Conservation (phyloP, 2,797 vertebrate species). For the Erethizon dorsatum region DNA sequence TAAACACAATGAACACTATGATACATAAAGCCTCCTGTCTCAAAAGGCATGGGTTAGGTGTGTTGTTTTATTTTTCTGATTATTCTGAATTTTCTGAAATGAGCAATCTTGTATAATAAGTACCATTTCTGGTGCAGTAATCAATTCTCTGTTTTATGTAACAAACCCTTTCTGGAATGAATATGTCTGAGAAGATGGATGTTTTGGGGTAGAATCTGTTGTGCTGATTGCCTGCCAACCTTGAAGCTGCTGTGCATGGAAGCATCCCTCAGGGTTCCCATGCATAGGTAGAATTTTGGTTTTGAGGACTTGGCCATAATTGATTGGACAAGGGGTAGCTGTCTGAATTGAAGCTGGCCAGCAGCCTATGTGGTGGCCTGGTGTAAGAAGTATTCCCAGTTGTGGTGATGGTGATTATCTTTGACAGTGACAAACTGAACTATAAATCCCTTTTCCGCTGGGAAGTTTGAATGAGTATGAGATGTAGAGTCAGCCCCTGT, state of each 20-base stretch:
- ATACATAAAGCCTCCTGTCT: slow-evolving; percentile 19
- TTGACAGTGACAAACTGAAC: slow-evolving; percentile 58
- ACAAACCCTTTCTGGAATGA: slow-evolving; percentile 70
- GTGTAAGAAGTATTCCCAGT: neutral
- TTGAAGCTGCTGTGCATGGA: slow-evolving; percentile 25
- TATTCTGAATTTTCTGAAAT: slow-evolving; percentile 74
- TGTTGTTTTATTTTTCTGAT: slow-evolving; percentile 61
- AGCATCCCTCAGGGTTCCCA: neutral
- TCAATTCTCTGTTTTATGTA: slow-evolving; percentile 76
- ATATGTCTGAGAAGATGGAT: slow-evolving; percentile 70
- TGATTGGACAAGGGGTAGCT: neutral
- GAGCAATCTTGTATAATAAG: slow-evolving; percentile 63
- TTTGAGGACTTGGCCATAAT: slow-evolving; percentile 21
- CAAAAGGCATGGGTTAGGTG: neutral
- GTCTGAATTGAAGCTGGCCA: neutral
- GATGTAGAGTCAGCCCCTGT: neutral
- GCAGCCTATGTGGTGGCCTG: neutral
- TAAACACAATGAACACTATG: neutral
- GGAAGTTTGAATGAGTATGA: neutral
- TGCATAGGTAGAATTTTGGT: slow-evolving; percentile 12
- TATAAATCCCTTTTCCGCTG: neutral
- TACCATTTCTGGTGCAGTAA: slow-evolving; percentile 60
- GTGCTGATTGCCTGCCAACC: slow-evolving; percentile 65
- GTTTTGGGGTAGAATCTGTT: slow-evolving; percentile 68
- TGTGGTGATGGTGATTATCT: slow-evolving; percentile 30